These are phyloP conservation scores for Cygnus buccinator DNA, from an alignment of 2,113 vertebrate genomes.

Conservation along the genomic window DNA sequence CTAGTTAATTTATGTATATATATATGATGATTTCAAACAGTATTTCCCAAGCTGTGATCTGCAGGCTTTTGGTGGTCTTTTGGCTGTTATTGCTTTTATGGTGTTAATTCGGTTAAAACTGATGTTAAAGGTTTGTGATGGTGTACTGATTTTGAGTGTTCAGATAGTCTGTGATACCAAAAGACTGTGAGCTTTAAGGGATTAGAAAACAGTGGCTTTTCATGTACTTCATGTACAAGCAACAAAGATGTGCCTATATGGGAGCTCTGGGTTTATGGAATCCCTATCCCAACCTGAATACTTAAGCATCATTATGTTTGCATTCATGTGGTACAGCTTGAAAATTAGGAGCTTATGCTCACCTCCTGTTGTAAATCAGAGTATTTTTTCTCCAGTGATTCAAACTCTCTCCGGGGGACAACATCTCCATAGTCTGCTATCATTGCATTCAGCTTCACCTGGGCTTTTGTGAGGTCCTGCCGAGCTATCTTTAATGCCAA, in stretches of 20 bases:
- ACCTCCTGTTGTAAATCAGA: conserved; percentile 79
- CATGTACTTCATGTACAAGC: background rate
- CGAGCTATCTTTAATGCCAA: conserved; percentile 81
- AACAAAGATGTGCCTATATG: background rate
- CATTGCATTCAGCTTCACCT: conserved; percentile 80
- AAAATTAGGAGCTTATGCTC: background rate
- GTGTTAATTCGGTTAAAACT: background rate
- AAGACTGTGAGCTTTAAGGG: background rate
- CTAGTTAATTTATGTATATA: background rate
- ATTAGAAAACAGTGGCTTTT: background rate
- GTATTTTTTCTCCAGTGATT: conserved; percentile 78
- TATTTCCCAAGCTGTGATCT: background rate
- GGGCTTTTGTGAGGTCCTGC: conserved; percentile 81
- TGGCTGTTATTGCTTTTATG: background rate
- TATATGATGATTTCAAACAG: background rate
- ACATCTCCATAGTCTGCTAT: conserved; percentile 83
- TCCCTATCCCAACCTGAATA: background rate
- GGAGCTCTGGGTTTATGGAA: background rate
- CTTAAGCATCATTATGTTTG: background rate
- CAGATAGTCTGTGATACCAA: background rate
- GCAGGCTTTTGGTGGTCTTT: background rate
- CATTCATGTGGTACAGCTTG: background rate
- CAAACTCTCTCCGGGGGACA: conserved; percentile 83
- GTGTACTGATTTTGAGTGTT: background rate
- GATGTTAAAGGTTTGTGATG: background rate